A percentile compares a stretch with the other conserved stretches of the same genome.
These are phyloP conservation scores for Glaucidium brasilianum DNA, from an alignment of 2,113 vertebrate species.

Conservation along the genomic window DNA sequence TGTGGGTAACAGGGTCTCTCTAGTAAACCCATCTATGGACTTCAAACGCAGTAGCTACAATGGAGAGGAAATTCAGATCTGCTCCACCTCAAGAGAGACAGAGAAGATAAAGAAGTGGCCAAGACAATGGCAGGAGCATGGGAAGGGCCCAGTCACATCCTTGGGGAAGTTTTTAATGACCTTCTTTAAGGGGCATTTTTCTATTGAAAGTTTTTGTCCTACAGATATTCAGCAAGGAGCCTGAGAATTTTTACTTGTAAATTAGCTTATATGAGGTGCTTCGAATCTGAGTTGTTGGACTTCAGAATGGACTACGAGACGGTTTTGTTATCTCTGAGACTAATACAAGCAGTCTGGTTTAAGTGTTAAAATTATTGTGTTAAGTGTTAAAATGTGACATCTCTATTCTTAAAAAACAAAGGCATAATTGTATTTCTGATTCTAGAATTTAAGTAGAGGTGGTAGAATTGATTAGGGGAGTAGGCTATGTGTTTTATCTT, in stretches of 20 bases:
- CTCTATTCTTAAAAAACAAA: not conserved
- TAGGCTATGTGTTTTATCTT: not conserved
- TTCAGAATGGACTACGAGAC: not conserved
- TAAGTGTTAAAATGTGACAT: not conserved
- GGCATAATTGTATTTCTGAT: not conserved
- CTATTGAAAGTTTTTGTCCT: not conserved
- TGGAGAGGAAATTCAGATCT: not conserved
- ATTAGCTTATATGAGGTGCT: not conserved
- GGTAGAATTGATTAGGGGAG: not conserved
- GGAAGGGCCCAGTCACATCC: not conserved
- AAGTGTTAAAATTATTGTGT: not conserved
- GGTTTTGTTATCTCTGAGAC: not conserved
- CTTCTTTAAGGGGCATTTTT: not conserved
- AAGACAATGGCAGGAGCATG: not conserved
- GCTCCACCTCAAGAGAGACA: not conserved
- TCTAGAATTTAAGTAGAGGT: not conserved
- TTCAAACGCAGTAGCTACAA: not conserved
- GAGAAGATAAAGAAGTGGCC: not conserved
- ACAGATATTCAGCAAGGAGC: not conserved
- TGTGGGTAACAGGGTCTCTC: not conserved
- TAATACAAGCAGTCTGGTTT: not conserved
- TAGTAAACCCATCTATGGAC: not conserved
- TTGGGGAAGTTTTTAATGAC: not conserved
- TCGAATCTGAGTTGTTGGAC: not conserved
- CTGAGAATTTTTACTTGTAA: not conserved